phyloP scores from a whole-genome alignment of 2,888 invertebrate genomes.

The Dicyrtomina minuta region DNA sequence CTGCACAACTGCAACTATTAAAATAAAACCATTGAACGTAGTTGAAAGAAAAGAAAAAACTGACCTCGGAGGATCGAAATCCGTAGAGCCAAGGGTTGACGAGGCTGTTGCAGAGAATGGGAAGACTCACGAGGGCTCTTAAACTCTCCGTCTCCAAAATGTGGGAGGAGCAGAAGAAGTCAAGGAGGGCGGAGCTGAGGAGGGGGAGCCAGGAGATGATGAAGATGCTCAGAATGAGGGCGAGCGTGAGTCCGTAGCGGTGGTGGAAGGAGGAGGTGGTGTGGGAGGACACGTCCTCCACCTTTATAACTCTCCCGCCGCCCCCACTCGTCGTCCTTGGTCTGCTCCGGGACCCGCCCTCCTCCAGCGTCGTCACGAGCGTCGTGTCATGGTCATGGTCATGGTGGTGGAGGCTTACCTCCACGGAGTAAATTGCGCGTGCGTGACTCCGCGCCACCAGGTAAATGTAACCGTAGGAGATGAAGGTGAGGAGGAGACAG shows the following conservation, averaged over 20 bases:
- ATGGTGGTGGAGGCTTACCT: too few relatives aligned
- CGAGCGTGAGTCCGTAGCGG: constrained; percentile 65
- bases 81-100: constrained; percentile 69
- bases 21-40: too few relatives aligned
- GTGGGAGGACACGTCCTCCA: too few relatives aligned
- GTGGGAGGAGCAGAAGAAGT: constrained; percentile 55
- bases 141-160: constrained; percentile 61
- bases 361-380: too few relatives aligned
- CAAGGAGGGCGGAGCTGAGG: constrained; percentile 58
- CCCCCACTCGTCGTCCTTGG: background rate
- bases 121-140: constrained; percentile 63
- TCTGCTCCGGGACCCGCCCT: too few relatives aligned
- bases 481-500: constrained; percentile 62
- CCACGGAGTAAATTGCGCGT: constrained; percentile 65
- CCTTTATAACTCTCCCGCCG: background rate
- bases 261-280: constrained; percentile 55
- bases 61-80: constrained; percentile 65
- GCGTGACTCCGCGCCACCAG: constrained; percentile 66
- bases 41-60: background rate
- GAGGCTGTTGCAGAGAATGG: constrained; percentile 64
- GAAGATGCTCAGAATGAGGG: constrained; percentile 66
- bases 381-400: too few relatives aligned
- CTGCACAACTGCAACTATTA: too few relatives aligned
- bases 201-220: constrained; percentile 66
- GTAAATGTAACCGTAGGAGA: constrained; percentile 67